Evolutionary conservation across 2,888 invertebrate species (phyloP).

Genomic region (Idaea straminata): DNA sequence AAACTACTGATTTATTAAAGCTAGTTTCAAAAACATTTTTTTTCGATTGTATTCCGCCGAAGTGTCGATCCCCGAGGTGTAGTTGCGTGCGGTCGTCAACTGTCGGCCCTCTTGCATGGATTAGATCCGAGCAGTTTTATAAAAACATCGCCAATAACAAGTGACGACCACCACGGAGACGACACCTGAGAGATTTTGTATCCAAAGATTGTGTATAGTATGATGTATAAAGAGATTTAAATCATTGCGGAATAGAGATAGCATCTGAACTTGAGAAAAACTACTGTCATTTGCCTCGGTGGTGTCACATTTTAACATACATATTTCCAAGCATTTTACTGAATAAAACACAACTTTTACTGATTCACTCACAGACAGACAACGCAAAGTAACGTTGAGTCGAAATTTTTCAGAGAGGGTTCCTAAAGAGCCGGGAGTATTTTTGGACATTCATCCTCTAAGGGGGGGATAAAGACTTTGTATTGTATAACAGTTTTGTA

Average conservation of each 20-base stretch:
- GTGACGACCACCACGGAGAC: conserved; percentile 22
- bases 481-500: too few relatives aligned
- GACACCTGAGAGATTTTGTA: conserved; percentile 65
- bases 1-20: not conserved
- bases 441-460: too few relatives aligned
- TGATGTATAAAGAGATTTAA: conserved; percentile 53
- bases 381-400: not conserved
- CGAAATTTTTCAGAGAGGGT: not conserved
- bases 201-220: conserved; percentile 77
- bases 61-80: conserved; percentile 29
- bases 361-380: not conserved
- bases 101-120: conserved; percentile 1
- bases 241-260: not conserved
- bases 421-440: not conserved
- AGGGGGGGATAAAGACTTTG: too few relatives aligned
- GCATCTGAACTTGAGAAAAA: not conserved
- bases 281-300: too few relatives aligned
- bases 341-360: not conserved
- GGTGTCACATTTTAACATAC: too few relatives aligned
- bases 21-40: not conserved
- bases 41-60: conserved; percentile 7
- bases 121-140: conserved; percentile 3
- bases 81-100: conserved; percentile 26
- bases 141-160: conserved; percentile 3
- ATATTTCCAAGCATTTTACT: too few relatives aligned